Evolutionary conservation across 1,140 invertebrate species (phyloP).

Genomic region (Lepidotrigona ventralis): DNA sequence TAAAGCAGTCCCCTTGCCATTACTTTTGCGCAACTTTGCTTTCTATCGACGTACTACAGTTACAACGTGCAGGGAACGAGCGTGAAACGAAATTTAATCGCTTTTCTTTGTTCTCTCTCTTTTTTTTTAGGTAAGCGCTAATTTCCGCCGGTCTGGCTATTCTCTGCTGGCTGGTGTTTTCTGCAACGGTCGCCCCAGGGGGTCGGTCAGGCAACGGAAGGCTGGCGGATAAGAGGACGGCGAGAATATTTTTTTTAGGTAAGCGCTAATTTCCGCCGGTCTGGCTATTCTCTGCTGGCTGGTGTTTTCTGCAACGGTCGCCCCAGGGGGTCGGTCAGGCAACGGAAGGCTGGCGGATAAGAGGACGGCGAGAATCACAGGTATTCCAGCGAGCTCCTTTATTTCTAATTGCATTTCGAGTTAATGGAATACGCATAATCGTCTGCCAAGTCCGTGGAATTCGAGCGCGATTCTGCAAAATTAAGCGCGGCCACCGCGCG

Average conservation of each 20-base stretch:
- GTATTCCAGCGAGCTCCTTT: conserved; percentile 63
- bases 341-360: conserved; percentile 9
- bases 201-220: conserved; percentile 14
- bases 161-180: conserved; percentile 42
- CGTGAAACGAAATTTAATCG: conserved; percentile 54
- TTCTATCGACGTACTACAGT: background rate
- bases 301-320: conserved; percentile 40
- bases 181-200: conserved; percentile 20
- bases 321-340: conserved; percentile 7
- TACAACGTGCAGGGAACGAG: conserved; percentile 26
- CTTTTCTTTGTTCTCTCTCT: conserved; percentile 38
- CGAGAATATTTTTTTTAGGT: conserved; percentile 46
- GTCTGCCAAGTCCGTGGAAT: conserved; percentile 51
- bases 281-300: conserved; percentile 40
- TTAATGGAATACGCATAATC: conserved; percentile 69
- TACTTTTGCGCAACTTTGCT: background rate
- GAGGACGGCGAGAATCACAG: conserved; percentile 50
- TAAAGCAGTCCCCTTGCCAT: too few species aligned
- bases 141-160: conserved; percentile 56
- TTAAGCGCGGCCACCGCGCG: too few species aligned
- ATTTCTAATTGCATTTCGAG: conserved; percentile 72
- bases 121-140: conserved; percentile 66
- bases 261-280: conserved; percentile 53
- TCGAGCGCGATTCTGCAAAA: conserved; percentile 55
- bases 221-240: conserved; percentile 24